phyloP scores from a whole-genome alignment of 2,113 vertebrate genomes.

The Lophura nycthemera region DNA sequence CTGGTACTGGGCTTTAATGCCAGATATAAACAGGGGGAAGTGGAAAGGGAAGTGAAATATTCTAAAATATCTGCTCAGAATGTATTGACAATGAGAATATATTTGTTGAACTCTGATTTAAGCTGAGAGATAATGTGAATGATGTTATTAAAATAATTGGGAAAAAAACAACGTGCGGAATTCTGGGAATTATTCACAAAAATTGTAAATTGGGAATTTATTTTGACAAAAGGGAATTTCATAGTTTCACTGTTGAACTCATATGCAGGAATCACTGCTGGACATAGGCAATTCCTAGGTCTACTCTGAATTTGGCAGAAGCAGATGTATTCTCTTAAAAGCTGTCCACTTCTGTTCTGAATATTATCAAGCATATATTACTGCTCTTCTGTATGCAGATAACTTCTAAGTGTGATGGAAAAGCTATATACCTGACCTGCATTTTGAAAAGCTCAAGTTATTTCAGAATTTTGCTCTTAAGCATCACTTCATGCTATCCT shows the following conservation, averaged over 20 bases:
- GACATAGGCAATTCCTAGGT: fast-evolving
- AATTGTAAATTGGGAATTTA: not conserved
- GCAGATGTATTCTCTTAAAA: not conserved
- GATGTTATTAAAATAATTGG: not conserved
- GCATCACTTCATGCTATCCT: not conserved
- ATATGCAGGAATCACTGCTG: not conserved
- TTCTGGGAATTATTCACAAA: not conserved
- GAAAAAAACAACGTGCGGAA: not conserved
- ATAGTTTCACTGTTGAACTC: not conserved
- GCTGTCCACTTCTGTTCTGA: not conserved
- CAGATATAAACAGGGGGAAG: not conserved
- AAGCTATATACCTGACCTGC: not conserved
- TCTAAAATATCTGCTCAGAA: fast-evolving
- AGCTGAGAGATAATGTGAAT: not conserved
- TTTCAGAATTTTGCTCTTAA: not conserved
- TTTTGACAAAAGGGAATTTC: not conserved
- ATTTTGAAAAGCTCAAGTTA: not conserved
- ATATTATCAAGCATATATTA: not conserved
- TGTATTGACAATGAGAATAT: not conserved
- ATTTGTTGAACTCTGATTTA: not conserved
- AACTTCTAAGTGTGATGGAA: not conserved
- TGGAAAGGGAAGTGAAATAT: not conserved
- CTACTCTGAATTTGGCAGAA: not conserved
- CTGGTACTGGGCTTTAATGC: not conserved
- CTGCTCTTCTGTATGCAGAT: not conserved